A percentile compares a stretch with the other conserved stretches of the same genome.
phyloP scores from a whole-genome alignment of 2,888 invertebrate species.

The Furcula furcula region DNA sequence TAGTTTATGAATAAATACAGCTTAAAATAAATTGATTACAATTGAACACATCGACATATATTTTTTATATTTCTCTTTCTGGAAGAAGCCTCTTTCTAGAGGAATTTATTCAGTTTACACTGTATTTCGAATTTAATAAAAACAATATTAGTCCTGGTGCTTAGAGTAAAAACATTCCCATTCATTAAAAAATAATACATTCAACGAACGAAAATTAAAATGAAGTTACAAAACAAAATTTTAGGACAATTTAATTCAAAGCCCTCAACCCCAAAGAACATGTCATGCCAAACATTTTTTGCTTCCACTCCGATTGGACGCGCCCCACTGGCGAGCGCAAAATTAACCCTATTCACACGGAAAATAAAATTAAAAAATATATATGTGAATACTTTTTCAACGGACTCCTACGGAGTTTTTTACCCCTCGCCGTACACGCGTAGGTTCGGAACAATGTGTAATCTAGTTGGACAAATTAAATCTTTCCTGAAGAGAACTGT shows the following conservation, averaged over 20 bases:
- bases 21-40: too few relatives aligned
- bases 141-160: too few relatives aligned
- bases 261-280: conserved; percentile 3
- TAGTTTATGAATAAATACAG: too few relatives aligned
- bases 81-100: too few relatives aligned
- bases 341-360: conserved; percentile 51
- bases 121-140: too few relatives aligned
- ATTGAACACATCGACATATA: too few relatives aligned
- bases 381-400: conserved; percentile 27
- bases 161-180: too few relatives aligned
- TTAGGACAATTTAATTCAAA: conserved; percentile 1
- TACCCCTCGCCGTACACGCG: conserved; percentile 40
- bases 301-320: conserved; percentile 18
- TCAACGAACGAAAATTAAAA: background rate
- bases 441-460: conserved; percentile 49
- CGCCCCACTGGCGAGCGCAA: conserved; percentile 32
- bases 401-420: conserved; percentile 54
- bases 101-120: too few relatives aligned
- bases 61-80: too few relatives aligned
- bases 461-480: conserved; percentile 56
- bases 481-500: conserved; percentile 29
- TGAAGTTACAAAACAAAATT: background rate
- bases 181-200: too few relatives aligned
- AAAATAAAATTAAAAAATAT: conserved; percentile 47
- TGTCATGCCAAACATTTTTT: conserved; percentile 12